Conservation (phyloP, 2,113 vertebrate species). For the Saguinus imperator region DNA sequence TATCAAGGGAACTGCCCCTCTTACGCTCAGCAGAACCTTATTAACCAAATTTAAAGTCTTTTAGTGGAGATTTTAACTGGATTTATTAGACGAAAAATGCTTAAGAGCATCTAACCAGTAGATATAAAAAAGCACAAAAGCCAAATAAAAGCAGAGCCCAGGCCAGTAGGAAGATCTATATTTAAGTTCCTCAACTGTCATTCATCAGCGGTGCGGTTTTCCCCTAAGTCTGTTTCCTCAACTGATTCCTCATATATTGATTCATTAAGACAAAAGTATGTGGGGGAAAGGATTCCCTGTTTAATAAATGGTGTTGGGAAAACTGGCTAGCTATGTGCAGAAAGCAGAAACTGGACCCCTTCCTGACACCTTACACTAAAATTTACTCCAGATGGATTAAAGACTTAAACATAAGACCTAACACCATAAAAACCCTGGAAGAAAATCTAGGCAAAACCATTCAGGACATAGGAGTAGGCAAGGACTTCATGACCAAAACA, state of each 20-base stretch:
- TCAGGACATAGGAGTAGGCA: too few species aligned
- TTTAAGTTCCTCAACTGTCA: not conserved
- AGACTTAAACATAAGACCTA: too few species aligned
- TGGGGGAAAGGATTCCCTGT: too few species aligned
- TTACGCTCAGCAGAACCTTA: conserved; percentile 27
- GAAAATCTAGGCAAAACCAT: too few species aligned
- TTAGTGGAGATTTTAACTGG: conserved; percentile 2
- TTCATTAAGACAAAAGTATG: not conserved
- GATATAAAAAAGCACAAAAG: conserved; percentile 34
- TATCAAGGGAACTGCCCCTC: not conserved
- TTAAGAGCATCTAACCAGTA: not conserved
- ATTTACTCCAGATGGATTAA: too few species aligned
- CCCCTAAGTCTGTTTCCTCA: not conserved
- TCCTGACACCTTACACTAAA: too few species aligned
- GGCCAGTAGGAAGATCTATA: not conserved
- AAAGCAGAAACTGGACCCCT: too few species aligned
- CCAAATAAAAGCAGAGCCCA: conserved; percentile 22
- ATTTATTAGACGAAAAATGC: conserved; percentile 41
- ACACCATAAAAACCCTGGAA: too few species aligned
- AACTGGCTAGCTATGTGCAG: too few species aligned
- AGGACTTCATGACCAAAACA: too few species aligned
- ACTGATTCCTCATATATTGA: not conserved
- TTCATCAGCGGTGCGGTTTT: not conserved
- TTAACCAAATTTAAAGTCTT: not conserved
- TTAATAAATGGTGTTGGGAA: too few species aligned